Percentiles rank a stretch among this genome's conserved stretches.
These are phyloP conservation scores for Akabosia matsudoensis DNA, from an alignment of 1,140 invertebrate genomes.

Conservation along the genomic window DNA sequence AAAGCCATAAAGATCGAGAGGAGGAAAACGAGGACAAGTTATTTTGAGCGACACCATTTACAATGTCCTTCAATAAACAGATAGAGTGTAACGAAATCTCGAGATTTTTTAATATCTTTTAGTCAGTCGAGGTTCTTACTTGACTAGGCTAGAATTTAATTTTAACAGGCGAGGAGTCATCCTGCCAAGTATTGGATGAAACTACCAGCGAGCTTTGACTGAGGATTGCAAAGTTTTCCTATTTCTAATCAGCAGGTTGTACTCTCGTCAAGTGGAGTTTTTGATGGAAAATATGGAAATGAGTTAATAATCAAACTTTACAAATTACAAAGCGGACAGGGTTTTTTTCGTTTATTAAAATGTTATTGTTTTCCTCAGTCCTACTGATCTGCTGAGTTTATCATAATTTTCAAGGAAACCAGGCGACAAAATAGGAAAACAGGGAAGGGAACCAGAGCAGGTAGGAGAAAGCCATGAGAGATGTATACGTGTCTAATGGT, in stretches of 20 bases:
- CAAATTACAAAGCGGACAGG: not conserved
- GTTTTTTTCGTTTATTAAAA: not conserved
- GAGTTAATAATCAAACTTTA: not conserved
- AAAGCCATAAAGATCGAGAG: too few species aligned
- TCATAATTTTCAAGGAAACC: too few species aligned
- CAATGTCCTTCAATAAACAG: not conserved
- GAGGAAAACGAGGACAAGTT: too few species aligned
- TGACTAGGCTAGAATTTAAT: slow-evolving; percentile 9
- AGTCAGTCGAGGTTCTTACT: not conserved
- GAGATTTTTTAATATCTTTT: not conserved
- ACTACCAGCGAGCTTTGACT: not conserved
- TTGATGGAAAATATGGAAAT: slow-evolving; percentile 12
- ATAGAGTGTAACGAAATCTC: too few species aligned
- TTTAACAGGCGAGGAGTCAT: slow-evolving; percentile 13
- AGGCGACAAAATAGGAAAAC: too few species aligned
- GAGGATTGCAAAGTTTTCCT: not conserved
- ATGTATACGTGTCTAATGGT: not conserved
- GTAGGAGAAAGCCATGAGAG: too few species aligned
- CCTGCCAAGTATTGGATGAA: too few species aligned
- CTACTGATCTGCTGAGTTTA: too few species aligned
- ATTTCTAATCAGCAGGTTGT: slow-evolving; percentile 7
- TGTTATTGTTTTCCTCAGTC: not conserved
- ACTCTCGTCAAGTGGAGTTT: not conserved
- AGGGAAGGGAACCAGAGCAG: too few species aligned
- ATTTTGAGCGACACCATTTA: too few species aligned